These are phyloP conservation scores for Pristionchus mayeri DNA, from an alignment of 2,888 invertebrate genomes.

Conservation along the genomic window DNA sequence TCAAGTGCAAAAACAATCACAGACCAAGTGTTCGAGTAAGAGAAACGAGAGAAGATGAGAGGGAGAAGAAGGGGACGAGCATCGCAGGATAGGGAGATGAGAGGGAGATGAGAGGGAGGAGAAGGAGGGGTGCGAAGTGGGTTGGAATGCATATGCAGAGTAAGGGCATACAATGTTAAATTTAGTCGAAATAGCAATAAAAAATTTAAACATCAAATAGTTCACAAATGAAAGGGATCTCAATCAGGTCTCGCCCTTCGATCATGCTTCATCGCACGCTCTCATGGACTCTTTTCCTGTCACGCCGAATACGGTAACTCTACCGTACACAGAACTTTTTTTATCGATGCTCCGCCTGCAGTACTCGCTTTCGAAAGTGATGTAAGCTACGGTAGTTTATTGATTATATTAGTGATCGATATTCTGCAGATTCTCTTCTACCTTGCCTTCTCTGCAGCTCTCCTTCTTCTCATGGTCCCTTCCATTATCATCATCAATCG, in stretches of 20 bases:
- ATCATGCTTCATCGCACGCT: not conserved
- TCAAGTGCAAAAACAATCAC: conserved; percentile 7
- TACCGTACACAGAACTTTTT: not conserved
- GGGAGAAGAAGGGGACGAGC: not conserved
- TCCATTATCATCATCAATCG: conserved; percentile 12
- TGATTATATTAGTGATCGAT: not conserved
- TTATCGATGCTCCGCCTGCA: conserved; percentile 4
- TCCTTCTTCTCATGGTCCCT: not conserved
- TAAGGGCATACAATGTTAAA: too few relatives aligned
- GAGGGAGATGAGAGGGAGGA: too few relatives aligned
- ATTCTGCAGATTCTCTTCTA: conserved; percentile 20
- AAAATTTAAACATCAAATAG: too few relatives aligned
- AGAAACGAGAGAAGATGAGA: too few relatives aligned
- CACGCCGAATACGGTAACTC: conserved; percentile 6
- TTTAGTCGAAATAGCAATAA: too few relatives aligned
- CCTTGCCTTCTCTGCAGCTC: not conserved
- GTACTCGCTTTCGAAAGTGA: not conserved
- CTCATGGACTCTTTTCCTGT: not conserved
- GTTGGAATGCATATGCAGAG: too few relatives aligned
- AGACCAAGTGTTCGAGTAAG: not conserved
- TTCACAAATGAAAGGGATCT: not conserved
- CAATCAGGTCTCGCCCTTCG: not conserved
- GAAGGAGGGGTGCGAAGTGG: too few relatives aligned
- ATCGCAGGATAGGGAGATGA: too few relatives aligned
- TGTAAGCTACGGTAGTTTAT: not conserved